A percentile compares a stretch with the other conserved stretches of the same genome.
phyloP scores from a whole-genome alignment of 2,888 invertebrate genomes.

The Petrophora chlorosata region DNA sequence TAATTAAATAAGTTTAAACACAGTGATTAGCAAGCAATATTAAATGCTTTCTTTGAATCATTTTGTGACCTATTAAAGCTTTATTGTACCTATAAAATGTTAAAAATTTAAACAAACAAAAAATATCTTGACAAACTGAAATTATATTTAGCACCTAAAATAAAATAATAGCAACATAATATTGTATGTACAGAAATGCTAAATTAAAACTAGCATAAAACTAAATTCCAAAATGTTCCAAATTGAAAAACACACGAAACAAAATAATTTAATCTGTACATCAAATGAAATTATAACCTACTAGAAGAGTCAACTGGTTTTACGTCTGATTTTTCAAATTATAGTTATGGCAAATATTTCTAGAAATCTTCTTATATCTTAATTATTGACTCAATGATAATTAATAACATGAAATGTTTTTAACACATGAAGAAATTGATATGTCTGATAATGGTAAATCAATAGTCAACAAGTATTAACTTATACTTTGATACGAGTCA shows the following conservation, averaged over 20 bases:
- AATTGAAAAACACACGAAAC: conserved; percentile 71
- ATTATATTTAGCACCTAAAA: conserved; percentile 75
- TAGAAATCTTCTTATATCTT: conserved; percentile 37
- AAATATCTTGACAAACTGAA: conserved; percentile 28
- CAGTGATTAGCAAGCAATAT: conserved; percentile 24
- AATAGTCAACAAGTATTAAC: conserved; percentile 12
- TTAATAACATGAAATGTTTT: conserved; percentile 11
- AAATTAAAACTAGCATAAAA: conserved; percentile 69
- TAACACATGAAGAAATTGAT: conserved; percentile 29
- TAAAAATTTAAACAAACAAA: conserved; percentile 38
- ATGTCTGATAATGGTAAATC: conserved; percentile 31
- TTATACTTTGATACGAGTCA: conserved; percentile 14
- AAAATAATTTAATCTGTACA: conserved; percentile 81
- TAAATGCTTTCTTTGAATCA: conserved; percentile 31
- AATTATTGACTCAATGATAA: conserved; percentile 32
- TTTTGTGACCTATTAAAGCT: conserved; percentile 72
- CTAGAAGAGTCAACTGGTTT: conserved; percentile 65
- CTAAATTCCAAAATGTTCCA: conserved; percentile 69
- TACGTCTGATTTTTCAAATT: conserved; percentile 46
- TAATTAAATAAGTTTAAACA: conserved; percentile 30
- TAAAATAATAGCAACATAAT: conserved; percentile 71
- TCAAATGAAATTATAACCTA: conserved; percentile 46
- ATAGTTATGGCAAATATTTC: conserved; percentile 70
- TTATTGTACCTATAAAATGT: conserved; percentile 45
- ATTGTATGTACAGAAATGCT: conserved; percentile 76